Conservation (phyloP, 1,140 invertebrate species). For the Sycophaga agraensis region DNA sequence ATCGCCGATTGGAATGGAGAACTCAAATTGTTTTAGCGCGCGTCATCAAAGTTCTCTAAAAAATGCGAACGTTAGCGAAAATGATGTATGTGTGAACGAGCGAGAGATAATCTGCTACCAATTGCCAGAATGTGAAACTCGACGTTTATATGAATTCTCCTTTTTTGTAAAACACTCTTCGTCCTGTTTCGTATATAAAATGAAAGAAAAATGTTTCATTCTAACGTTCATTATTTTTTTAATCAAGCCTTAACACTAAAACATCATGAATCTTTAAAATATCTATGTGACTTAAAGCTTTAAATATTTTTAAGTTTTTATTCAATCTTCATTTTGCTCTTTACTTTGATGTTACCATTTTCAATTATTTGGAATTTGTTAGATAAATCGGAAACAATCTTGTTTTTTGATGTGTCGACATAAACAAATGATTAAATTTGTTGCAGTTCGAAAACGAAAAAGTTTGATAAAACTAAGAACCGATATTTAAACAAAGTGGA, state of each 20-base stretch:
- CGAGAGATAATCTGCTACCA: conserved; percentile 23
- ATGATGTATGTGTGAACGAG: conserved; percentile 1
- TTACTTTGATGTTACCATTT: background rate
- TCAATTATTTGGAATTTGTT: background rate
- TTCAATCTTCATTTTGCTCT: background rate
- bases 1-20: conserved; percentile 34
- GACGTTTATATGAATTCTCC: conserved; percentile 31
- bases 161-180: conserved; percentile 33
- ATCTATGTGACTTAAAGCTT: background rate
- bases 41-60: background rate
- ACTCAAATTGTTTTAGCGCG: conserved; percentile 14
- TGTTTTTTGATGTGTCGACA: too few species aligned
- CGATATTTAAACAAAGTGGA: too few species aligned
- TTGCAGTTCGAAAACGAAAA: background rate
- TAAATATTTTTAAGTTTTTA: background rate
- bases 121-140: conserved; percentile 30
- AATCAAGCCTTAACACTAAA: conserved; percentile 6
- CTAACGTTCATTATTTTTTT: conserved; percentile 25
- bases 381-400: background rate
- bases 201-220: conserved; percentile 27
- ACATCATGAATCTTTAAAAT: background rate
- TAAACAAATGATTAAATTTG: too few species aligned
- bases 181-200: conserved; percentile 32
- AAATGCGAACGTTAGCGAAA: conserved; percentile 7
- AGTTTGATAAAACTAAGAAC: background rate